Conservation (phyloP, 1,140 invertebrate genomes). For the Ceratitis capitata region DNA sequence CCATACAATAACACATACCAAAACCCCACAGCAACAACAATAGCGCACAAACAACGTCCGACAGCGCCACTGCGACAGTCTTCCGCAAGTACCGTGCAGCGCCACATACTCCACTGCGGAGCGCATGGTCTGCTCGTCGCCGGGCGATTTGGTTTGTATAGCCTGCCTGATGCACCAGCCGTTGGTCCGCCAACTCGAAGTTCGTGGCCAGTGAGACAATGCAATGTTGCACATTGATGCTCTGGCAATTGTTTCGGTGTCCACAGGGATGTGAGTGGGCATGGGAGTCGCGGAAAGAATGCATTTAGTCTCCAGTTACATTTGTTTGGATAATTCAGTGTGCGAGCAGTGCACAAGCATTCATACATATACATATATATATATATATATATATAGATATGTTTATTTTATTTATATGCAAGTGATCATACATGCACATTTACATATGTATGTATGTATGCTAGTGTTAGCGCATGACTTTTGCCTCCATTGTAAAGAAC, state of each 20-base stretch:
- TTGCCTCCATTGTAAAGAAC: background rate
- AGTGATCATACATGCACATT: no score
- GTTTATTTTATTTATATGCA: background rate
- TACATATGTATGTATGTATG: background rate
- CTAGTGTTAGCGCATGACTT: no score
- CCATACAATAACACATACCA: background rate
- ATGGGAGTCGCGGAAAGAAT: background rate
- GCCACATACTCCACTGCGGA: background rate
- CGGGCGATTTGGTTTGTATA: background rate
- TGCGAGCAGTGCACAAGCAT: no score
- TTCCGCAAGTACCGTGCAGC: background rate
- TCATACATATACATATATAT: background rate
- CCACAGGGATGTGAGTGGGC: background rate
- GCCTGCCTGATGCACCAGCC: background rate
- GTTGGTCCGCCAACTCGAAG: background rate
- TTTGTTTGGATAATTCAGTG: constrained; percentile 6
- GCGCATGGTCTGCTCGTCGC: background rate
- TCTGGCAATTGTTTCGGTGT: background rate
- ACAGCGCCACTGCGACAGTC: background rate
- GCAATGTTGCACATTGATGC: background rate
- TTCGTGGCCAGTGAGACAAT: background rate
- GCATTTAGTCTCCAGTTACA: constrained; percentile 10
- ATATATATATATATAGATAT: no score
- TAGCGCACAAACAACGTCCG: background rate
- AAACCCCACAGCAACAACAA: background rate